These are phyloP conservation scores for Eilema griseolum DNA, from an alignment of 2,888 invertebrate genomes.

Conservation along the genomic window DNA sequence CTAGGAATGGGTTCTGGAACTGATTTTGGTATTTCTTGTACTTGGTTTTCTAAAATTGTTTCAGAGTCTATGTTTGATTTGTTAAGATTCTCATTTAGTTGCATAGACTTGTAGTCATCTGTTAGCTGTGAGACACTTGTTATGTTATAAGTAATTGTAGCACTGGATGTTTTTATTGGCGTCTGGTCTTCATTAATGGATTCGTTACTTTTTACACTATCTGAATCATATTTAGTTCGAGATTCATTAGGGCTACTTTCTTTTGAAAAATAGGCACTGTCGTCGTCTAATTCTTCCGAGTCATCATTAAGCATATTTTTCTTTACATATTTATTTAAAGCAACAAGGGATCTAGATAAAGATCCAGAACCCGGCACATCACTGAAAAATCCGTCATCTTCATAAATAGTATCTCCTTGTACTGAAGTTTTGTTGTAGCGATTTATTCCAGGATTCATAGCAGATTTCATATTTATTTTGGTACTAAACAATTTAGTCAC, in stretches of 20 bases:
- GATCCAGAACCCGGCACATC: slow-evolving; percentile 74
- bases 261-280: slow-evolving; percentile 79
- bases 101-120: slow-evolving; percentile 77
- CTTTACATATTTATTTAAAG: slow-evolving; percentile 80
- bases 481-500: slow-evolving; percentile 36
- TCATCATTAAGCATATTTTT: slow-evolving; percentile 79
- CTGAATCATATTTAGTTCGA: slow-evolving; percentile 73
- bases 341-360: slow-evolving; percentile 75
- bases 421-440: slow-evolving; percentile 37
- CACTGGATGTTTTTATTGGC: slow-evolving; percentile 24
- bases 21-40: slow-evolving; percentile 24
- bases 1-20: slow-evolving; percentile 30
- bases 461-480: slow-evolving; percentile 60
- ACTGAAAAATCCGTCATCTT: slow-evolving; percentile 78
- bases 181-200: slow-evolving; percentile 52
- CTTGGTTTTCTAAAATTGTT: slow-evolving; percentile 25
- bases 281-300: slow-evolving; percentile 63
- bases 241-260: slow-evolving; percentile 79
- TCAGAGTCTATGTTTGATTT: slow-evolving; percentile 26
- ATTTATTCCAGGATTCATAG: slow-evolving; percentile 44
- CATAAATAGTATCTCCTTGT: slow-evolving; percentile 55
- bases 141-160: slow-evolving; percentile 35
- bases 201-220: slow-evolving; percentile 70
- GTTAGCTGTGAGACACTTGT: slow-evolving; percentile 63
- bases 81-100: slow-evolving; percentile 55